These are phyloP conservation scores for Oriolus oriolus DNA, from an alignment of 2,113 vertebrate species.

Conservation along the genomic window DNA sequence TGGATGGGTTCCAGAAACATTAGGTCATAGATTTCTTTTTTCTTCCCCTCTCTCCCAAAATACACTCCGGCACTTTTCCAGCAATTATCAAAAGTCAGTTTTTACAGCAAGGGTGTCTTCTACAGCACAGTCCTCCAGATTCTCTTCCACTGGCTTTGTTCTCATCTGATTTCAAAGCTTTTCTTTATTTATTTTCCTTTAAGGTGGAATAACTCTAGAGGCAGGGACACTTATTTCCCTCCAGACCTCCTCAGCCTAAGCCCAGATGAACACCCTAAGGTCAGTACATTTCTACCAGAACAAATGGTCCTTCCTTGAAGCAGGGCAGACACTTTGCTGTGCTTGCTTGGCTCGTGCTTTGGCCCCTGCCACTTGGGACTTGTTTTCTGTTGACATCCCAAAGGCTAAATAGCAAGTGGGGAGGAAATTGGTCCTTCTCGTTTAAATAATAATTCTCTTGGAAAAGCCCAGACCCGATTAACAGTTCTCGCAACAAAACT, in stretches of 20 bases:
- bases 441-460: not conserved
- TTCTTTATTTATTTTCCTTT: not conserved
- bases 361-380: not conserved
- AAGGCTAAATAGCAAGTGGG: not conserved
- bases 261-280: not conserved
- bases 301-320: not conserved
- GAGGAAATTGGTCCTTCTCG: not conserved
- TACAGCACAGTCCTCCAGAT: not conserved
- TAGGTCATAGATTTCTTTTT: conserved; percentile 58
- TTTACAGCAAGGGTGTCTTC: conserved; percentile 35
- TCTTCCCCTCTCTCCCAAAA: conserved; percentile 6
- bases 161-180: not conserved
- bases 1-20: conserved; percentile 65
- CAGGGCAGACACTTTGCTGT: not conserved
- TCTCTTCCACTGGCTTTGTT: conserved; percentile 13
- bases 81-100: conserved; percentile 63
- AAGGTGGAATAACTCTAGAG: not conserved
- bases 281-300: not conserved
- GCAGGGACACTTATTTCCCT: not conserved
- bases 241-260: no score
- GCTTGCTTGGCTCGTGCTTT: not conserved
- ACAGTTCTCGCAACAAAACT: not conserved
- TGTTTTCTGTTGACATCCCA: not conserved
- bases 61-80: conserved; percentile 49
- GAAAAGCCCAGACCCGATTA: not conserved